Conservation (phyloP, 1,140 invertebrate genomes). For the Zaprionus capensis region DNA sequence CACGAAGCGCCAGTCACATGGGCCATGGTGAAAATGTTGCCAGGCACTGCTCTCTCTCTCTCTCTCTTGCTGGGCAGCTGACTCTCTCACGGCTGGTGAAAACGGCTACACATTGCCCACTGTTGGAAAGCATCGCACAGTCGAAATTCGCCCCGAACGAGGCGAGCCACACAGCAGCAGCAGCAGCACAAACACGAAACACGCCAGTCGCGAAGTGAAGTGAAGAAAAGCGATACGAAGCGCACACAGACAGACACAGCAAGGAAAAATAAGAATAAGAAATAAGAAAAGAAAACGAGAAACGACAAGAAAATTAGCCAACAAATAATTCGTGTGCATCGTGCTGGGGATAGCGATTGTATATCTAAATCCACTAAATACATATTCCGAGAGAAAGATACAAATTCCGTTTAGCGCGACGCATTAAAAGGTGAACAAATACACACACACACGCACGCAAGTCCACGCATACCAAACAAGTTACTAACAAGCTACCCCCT, state of each 20-base stretch:
- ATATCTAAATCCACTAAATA: conserved; percentile 4
- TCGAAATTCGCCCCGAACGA: conserved; percentile 76
- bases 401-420: conserved; percentile 46
- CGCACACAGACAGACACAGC: conserved; percentile 19
- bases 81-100: conserved; percentile 7
- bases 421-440: conserved; percentile 59
- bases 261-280: conserved; percentile 23
- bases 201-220: conserved; percentile 59
- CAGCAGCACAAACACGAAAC: conserved; percentile 39
- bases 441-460: conserved; percentile 7
- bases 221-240: conserved; percentile 59
- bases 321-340: conserved; percentile 40
- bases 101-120: conserved; percentile 35
- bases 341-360: not conserved
- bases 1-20: conserved; percentile 71
- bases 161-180: conserved; percentile 56
- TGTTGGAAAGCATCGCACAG: conserved; percentile 42
- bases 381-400: conserved; percentile 34
- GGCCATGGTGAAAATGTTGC: conserved; percentile 66
- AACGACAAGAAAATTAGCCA: conserved; percentile 42
- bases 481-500: conserved; percentile 27
- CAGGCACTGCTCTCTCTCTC: conserved; percentile 37
- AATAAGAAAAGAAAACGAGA: conserved; percentile 38
- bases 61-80: conserved; percentile 3
- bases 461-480: not conserved